phyloP scores from a whole-genome alignment of 2,113 vertebrate genomes.

The Microcebus griseorufus region DNA sequence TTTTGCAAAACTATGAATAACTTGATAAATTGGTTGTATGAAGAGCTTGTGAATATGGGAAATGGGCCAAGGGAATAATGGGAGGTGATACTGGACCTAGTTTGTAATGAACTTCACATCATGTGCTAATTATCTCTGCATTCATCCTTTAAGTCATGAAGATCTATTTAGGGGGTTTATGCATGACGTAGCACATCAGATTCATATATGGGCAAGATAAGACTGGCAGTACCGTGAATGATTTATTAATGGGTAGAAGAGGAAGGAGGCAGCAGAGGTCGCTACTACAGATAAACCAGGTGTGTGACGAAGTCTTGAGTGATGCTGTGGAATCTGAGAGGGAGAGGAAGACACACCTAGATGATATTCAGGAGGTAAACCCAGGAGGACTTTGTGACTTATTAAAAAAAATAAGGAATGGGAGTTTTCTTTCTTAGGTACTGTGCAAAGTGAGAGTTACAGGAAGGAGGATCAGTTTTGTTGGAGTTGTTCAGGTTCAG shows the following conservation, averaged over 20 bases:
- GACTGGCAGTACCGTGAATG: neutral
- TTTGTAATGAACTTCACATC: neutral
- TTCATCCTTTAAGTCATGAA: neutral
- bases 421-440: neutral
- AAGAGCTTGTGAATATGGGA: neutral
- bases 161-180: neutral
- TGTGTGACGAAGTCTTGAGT: neutral
- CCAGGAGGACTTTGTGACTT: neutral
- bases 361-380: neutral
- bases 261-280: rapidly evolving
- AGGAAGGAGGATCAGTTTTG: neutral
- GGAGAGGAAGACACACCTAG: neutral
- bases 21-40: neutral
- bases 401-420: neutral
- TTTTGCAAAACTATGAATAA: neutral
- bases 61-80: too few relatives aligned
- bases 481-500: neutral
- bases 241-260: neutral
- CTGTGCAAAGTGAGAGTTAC: neutral
- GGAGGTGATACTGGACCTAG: neutral
- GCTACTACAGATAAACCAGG: rapidly evolving
- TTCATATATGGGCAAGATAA: neutral
- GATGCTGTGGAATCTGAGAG: neutral
- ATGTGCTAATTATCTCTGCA: neutral
- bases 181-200: neutral